Evolutionary conservation across 2,888 invertebrate species (phyloP), one percentile per base, ranked within the genome.

Genomic region (Pteria penguin): DNA sequence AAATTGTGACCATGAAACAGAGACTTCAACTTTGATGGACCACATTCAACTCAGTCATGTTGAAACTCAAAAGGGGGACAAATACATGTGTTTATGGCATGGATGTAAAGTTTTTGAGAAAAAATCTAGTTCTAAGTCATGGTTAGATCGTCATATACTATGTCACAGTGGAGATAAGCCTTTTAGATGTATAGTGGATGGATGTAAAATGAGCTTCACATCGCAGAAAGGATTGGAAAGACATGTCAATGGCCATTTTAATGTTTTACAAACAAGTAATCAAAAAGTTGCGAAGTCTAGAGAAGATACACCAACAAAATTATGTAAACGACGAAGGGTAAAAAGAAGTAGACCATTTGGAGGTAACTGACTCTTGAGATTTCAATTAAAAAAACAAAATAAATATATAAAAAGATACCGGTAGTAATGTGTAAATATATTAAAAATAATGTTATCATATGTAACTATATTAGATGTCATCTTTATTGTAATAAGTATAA

Each of bases 71-170:
- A 95, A 95, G 24, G 94, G 94, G 82, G 96, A 96, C 91, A 96
- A 96, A 89, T 97, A 96, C 92, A 95, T 96, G 66, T 98, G 98
- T 91, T 94, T 97, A 72, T 98, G 98, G 98, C 94, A 95, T 87
- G 96, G 96, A 67, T 98, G 98, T 93, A 98, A 98, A 92, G 98
- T 98, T 57, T 97, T 96, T 90, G 96, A 97, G 83, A 96, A 96
- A 91, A 95, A 96, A 45, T 98, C 98, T 8, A 97, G 97, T 91
- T 97, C 97, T 4, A 94, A 96, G 72, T 95, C 97, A 72, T 98
- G 98, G 98, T 93, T 98, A 83, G 97, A 98, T 92, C 94, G 98
- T 62, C 98, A 98, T 93, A 96, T 98, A 60, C 93, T 97, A 65
- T 96, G 96, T 0, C 98, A 98, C 93, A 96, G 96, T 74, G 97